These are phyloP conservation scores for Acronicta aceris DNA, from an alignment of 2,888 invertebrate species.

Conservation along the genomic window DNA sequence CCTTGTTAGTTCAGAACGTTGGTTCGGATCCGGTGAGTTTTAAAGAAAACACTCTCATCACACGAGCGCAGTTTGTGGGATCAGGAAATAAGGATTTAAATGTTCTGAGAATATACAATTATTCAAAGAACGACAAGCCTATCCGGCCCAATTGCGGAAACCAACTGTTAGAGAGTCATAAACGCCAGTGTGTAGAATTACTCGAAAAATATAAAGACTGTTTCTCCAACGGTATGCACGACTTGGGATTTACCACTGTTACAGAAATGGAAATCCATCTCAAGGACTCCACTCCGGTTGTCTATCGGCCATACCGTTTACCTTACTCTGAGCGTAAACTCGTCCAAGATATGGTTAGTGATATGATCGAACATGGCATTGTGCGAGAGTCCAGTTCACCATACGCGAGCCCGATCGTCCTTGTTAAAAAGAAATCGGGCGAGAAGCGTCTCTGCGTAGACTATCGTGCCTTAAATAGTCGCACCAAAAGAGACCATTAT, in stretches of 20 bases:
- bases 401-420: slow-evolving; percentile 1
- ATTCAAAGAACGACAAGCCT: too few species aligned
- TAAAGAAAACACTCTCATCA: too few species aligned
- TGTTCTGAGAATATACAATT: too few species aligned
- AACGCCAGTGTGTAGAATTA: background rate
- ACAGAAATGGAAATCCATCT: background rate
- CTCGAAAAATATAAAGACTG: slow-evolving; percentile 1
- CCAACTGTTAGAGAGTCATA: background rate
- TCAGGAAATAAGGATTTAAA: too few species aligned
- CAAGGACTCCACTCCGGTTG: background rate
- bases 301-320: background rate
- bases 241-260: background rate
- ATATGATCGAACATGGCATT: background rate
- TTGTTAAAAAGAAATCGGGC: slow-evolving; percentile 7
- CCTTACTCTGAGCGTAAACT: background rate
- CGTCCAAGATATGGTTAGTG: background rate
- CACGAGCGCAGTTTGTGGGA: too few species aligned
- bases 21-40: too few species aligned
- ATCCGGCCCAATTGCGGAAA: too few species aligned
- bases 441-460: slow-evolving; percentile 4
- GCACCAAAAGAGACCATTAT: slow-evolving; percentile 1
- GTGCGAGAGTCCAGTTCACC: background rate
- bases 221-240: background rate
- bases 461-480: background rate
- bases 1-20: too few species aligned